phyloP scores from a whole-genome alignment of 1,140 invertebrate genomes.

The Trissolcus basalis region DNA sequence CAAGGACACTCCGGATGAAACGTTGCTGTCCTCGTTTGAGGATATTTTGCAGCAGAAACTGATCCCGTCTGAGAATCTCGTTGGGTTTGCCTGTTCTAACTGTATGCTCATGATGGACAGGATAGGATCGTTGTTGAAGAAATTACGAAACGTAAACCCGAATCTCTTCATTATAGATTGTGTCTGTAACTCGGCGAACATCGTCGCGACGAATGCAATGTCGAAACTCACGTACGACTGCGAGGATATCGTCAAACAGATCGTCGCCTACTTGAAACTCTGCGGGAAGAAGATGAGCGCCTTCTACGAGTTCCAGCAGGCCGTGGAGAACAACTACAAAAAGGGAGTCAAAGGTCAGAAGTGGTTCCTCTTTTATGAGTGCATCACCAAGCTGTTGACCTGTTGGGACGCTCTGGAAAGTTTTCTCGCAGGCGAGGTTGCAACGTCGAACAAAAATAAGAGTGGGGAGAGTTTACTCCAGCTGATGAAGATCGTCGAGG shows the following conservation, averaged over 20 bases:
- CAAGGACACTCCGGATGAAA: constrained; percentile 24
- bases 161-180: constrained; percentile 38
- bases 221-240: constrained; percentile 14
- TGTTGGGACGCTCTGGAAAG: constrained; percentile 34
- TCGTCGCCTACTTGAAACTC: constrained; percentile 27
- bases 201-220: constrained; percentile 6
- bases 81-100: constrained; percentile 37
- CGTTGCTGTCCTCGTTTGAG: constrained; percentile 21
- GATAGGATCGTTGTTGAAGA: constrained; percentile 17
- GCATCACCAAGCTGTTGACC: constrained; percentile 17
- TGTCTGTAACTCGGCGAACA: constrained; percentile 22
- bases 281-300: constrained; percentile 20
- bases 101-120: constrained; percentile 27
- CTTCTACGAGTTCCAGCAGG: constrained; percentile 30
- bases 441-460: constrained; percentile 11
- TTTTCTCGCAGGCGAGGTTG: constrained; percentile 9
- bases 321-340: constrained; percentile 39
- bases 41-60: constrained; percentile 35
- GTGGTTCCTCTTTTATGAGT: constrained; percentile 33
- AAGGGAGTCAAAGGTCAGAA: constrained; percentile 20
- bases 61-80: constrained; percentile 34
- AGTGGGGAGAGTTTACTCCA: constrained; percentile 4
- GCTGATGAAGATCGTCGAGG: constrained; percentile 4
- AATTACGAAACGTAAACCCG: constrained; percentile 20
- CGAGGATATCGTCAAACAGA: constrained; percentile 25